phyloP scores from a whole-genome alignment of 2,113 vertebrate species.

The Cnemophilus loriae region DNA sequence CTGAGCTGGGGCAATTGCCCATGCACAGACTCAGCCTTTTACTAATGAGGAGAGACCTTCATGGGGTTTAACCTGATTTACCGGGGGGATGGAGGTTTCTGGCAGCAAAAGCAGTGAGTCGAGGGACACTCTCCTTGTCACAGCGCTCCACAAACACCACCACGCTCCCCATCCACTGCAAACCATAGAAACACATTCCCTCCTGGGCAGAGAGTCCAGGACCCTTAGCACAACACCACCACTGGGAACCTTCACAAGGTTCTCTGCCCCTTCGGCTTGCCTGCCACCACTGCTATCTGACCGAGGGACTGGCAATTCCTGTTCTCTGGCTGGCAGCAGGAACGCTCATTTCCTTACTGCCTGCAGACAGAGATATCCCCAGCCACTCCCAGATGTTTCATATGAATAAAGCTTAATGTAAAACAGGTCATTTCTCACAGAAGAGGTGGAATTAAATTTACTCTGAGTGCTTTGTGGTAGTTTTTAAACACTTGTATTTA shows the following conservation, averaged over 20 bases:
- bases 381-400: background rate
- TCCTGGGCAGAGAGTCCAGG: background rate
- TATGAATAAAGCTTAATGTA: background rate
- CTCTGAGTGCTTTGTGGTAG: background rate
- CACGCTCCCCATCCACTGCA: rapidly evolving
- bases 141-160: background rate
- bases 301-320: background rate
- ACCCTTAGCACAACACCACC: background rate
- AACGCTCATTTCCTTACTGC: background rate
- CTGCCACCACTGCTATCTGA: background rate
- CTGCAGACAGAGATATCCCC: background rate
- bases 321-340: background rate
- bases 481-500: background rate
- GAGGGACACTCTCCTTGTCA: background rate
- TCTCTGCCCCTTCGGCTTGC: background rate
- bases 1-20: background rate
- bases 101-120: background rate
- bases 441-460: background rate
- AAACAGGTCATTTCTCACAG: background rate
- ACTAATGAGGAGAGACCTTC: background rate
- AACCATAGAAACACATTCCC: background rate
- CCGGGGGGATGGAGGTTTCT: rapidly evolving
- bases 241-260: background rate
- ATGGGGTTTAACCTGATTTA: background rate
- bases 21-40: background rate